Percentiles rank a stretch among this genome's conserved stretches.
Evolutionary conservation across 2,888 invertebrate species (phyloP).

Genomic region (Eutolmus rufibarbis): DNA sequence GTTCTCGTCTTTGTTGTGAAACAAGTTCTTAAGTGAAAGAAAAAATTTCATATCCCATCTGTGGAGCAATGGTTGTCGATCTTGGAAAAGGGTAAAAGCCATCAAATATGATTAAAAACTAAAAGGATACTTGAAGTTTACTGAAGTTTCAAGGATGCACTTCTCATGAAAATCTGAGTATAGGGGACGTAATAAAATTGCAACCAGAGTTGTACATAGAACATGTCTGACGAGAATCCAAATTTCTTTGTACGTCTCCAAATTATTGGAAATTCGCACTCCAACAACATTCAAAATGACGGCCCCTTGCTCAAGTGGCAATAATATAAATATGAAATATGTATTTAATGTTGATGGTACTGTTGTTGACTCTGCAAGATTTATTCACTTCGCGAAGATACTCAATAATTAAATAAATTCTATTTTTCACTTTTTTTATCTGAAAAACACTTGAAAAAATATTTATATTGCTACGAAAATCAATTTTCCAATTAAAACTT

Average conservation of each 20-base stretch:
- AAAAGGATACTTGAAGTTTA: neutral
- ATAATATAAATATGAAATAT: neutral
- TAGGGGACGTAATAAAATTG: neutral
- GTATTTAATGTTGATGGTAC: neutral
- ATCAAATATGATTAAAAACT: constrained; percentile 3
- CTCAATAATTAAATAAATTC: too few species aligned
- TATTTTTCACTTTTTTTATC: too few species aligned
- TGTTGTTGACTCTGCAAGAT: too few species aligned
- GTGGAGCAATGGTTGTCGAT: neutral
- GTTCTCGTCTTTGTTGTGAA: neutral
- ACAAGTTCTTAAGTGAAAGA: neutral
- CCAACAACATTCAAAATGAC: neutral
- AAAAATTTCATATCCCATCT: neutral
- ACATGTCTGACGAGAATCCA: neutral
- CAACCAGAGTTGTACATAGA: neutral
- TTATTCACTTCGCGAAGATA: too few species aligned
- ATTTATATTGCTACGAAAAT: too few species aligned
- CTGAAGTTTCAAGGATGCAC: neutral
- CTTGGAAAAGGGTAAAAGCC: neutral
- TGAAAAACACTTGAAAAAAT: too few species aligned
- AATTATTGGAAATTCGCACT: neutral
- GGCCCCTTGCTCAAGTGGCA: neutral
- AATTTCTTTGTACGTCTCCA: neutral
- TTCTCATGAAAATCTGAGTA: neutral
- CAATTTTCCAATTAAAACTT: too few species aligned